A percentile compares a stretch with the other conserved stretches of the same genome.
Conservation (phyloP, 92 coral and sea anemone species). For the Epizoanthus illoricatus region DNA sequence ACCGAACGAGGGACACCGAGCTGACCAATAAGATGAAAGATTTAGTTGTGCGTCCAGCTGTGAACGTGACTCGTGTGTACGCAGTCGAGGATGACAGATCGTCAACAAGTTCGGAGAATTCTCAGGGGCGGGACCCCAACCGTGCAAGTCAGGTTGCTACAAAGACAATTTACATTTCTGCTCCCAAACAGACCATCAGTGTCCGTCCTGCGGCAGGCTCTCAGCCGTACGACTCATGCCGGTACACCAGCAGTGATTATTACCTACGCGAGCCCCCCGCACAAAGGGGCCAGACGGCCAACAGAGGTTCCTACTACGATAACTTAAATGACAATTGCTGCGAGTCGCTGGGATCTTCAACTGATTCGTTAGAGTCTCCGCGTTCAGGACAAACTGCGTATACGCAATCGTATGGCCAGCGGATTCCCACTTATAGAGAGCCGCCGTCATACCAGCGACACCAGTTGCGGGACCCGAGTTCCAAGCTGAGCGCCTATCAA, state of each 20-base stretch:
- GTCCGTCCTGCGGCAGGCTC: not conserved
- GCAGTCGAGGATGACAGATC: conserved; percentile 18
- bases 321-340: conserved; percentile 6
- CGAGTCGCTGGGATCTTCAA: conserved; percentile 11
- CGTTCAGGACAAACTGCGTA: not conserved
- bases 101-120: not conserved
- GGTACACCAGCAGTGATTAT: conserved; percentile 8
- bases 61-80: conserved; percentile 9
- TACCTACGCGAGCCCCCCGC: not conserved
- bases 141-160: conserved; percentile 12
- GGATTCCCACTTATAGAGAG: conserved; percentile 24
- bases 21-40: conserved; percentile 53
- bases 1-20: conserved; percentile 58
- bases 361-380: conserved; percentile 16
- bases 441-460: conserved; percentile 37
- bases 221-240: conserved; percentile 9
- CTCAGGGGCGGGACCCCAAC: not conserved
- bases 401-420: conserved; percentile 12
- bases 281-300: conserved; percentile 15
- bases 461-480: conserved; percentile 12
- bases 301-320: conserved; percentile 34
- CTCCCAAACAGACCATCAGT: conserved; percentile 18
- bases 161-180: not conserved
- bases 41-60: conserved; percentile 38
- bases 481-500: conserved; percentile 7